Percentiles rank a stretch among this genome's conserved stretches.
phyloP scores from a whole-genome alignment of 2,888 invertebrate genomes.

The Prosopocoilus inquinatus region DNA sequence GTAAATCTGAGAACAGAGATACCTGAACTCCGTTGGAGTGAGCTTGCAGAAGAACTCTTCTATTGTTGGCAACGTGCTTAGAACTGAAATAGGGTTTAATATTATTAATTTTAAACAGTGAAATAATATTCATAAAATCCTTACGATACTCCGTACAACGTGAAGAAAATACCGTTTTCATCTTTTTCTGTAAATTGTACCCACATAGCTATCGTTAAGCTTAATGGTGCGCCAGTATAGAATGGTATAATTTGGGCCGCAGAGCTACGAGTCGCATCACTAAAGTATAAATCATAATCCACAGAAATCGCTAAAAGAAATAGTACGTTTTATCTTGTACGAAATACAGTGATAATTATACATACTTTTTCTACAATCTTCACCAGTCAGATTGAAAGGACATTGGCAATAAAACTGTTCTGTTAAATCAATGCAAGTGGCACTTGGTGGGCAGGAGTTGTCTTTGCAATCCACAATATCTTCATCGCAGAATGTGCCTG shows the following conservation, averaged over 20 bases:
- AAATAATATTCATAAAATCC: slow-evolving; percentile 28
- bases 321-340: slow-evolving; percentile 7
- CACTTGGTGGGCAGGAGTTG: slow-evolving; percentile 91
- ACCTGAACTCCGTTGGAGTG: slow-evolving; percentile 92
- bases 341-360: slow-evolving; percentile 24
- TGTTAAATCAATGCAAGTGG: slow-evolving; percentile 87
- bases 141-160: slow-evolving; percentile 85
- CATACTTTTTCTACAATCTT: slow-evolving; percentile 93
- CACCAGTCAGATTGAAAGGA: slow-evolving; percentile 94
- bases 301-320: slow-evolving; percentile 80
- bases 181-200: slow-evolving; percentile 91
- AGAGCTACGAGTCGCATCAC: slow-evolving; percentile 84
- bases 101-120: not conserved
- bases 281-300: slow-evolving; percentile 96
- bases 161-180: slow-evolving; percentile 91
- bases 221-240: slow-evolving; percentile 70
- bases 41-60: slow-evolving; percentile 83
- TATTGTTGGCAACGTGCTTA: slow-evolving; percentile 72
- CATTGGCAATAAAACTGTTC: slow-evolving; percentile 94
- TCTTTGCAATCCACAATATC: slow-evolving; percentile 91
- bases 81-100: slow-evolving; percentile 56
- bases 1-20: slow-evolving; percentile 82
- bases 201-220: slow-evolving; percentile 92
- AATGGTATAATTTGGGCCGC: slow-evolving; percentile 93
- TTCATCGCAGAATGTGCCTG: slow-evolving; percentile 81